Conservation (phyloP, 1,140 invertebrate species). For the Lepidostoma basale region DNA sequence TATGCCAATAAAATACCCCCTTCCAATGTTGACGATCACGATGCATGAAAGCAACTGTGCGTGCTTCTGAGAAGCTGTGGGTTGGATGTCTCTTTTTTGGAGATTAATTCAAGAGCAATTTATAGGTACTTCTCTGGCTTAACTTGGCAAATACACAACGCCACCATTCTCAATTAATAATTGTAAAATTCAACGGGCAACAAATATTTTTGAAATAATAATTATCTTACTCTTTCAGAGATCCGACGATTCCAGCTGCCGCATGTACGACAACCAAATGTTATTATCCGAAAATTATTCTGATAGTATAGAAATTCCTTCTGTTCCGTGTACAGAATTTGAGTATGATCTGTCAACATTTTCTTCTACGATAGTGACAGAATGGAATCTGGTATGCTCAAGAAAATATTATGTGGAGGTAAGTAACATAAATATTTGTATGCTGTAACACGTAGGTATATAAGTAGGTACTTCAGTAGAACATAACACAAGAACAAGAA, state of each 20-base stretch:
- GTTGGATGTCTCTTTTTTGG: too few relatives aligned
- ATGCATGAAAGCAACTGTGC: too few relatives aligned
- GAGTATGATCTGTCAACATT: constrained; percentile 68
- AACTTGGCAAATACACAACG: too few relatives aligned
- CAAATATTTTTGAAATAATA: not conserved
- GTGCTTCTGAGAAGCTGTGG: too few relatives aligned
- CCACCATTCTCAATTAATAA: too few relatives aligned
- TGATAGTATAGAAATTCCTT: constrained; percentile 51
- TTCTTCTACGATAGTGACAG: constrained; percentile 69
- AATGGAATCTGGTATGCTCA: constrained; percentile 77
- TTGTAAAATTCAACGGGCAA: too few relatives aligned
- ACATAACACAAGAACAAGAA: not conserved
- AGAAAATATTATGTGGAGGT: constrained; percentile 64
- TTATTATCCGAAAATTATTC: constrained; percentile 47
- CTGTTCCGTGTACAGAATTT: constrained; percentile 61
- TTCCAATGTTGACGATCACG: too few relatives aligned
- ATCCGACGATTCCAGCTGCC: constrained; percentile 52
- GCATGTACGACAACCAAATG: constrained; percentile 52
- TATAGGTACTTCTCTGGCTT: too few relatives aligned
- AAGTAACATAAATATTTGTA: constrained; percentile 45
- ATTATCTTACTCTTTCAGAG: constrained; percentile 42
- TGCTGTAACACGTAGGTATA: too few relatives aligned
- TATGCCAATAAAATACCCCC: too few relatives aligned
- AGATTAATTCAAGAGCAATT: too few relatives aligned
- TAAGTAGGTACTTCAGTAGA: not conserved